These are phyloP conservation scores for Papilio gigon DNA, from an alignment of 2,888 invertebrate species.

Conservation along the genomic window DNA sequence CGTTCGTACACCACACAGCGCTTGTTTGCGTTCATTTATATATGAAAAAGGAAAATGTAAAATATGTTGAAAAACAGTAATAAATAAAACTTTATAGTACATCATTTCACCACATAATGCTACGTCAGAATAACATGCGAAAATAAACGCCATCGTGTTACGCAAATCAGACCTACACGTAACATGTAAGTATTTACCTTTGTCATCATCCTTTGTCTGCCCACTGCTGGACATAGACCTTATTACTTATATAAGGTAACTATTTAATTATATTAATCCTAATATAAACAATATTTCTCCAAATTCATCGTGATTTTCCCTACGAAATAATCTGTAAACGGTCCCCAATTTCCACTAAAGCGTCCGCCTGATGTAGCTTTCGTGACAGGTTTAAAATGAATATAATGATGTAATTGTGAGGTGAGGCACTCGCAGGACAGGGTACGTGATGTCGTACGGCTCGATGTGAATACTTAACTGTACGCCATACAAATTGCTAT, in stretches of 20 bases:
- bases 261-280: no score
- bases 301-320: neutral
- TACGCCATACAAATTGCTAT: constrained; percentile 32
- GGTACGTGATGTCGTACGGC: constrained; percentile 55
- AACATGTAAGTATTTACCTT: neutral
- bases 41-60: constrained; percentile 19
- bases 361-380: constrained; percentile 56
- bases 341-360: constrained; percentile 56
- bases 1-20: constrained; percentile 57
- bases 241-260: no score
- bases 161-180: neutral
- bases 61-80: constrained; percentile 33
- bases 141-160: neutral
- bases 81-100: neutral
- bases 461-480: constrained; percentile 41
- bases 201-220: no score
- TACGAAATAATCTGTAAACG: constrained; percentile 11
- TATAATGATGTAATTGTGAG: constrained; percentile 71
- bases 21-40: constrained; percentile 48
- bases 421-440: constrained; percentile 59
- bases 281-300: neutral
- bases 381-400: constrained; percentile 72
- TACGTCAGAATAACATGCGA: neutral
- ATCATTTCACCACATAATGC: neutral
- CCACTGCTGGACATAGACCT: no score